Percentiles rank a stretch among this genome's conserved stretches.
Conservation (phyloP, 2,888 invertebrate species). For the Erannis defoliaria region DNA sequence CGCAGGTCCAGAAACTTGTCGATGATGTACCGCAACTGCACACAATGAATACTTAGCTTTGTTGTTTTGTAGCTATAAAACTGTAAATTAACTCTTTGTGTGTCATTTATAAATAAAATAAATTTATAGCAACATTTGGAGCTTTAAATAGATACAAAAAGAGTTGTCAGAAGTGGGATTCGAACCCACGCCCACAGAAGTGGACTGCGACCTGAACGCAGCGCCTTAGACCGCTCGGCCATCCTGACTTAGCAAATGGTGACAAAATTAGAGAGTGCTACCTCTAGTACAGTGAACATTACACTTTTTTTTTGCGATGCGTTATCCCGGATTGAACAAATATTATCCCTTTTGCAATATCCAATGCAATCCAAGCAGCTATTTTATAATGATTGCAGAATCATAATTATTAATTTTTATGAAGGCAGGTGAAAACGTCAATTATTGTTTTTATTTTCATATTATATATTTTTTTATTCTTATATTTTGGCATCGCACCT, state of each 20-base stretch:
- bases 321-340: background rate
- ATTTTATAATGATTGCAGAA: too few species aligned
- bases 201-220: conserved; percentile 70
- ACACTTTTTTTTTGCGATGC: background rate
- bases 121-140: too few species aligned
- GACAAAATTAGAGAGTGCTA: conserved; percentile 37
- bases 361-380: too few species aligned
- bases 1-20: conserved; percentile 91
- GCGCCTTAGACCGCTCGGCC: conserved; percentile 70
- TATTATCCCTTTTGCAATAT: background rate
- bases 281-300: background rate
- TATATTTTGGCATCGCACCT: too few species aligned
- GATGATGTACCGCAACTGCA: conserved; percentile 87
- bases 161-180: conserved; percentile 65
- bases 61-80: too few species aligned
- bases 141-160: conserved; percentile 26
- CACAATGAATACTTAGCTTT: background rate
- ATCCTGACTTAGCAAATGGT: conserved; percentile 48
- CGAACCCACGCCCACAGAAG: conserved; percentile 70
- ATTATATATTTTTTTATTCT: too few species aligned
- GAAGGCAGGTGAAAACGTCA: too few species aligned
- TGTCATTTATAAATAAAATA: too few species aligned
- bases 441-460: too few species aligned
- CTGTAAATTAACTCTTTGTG: too few species aligned
- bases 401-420: too few species aligned